These are phyloP conservation scores for Numenius arquata DNA, from an alignment of 2,113 vertebrate species.

Conservation along the genomic window DNA sequence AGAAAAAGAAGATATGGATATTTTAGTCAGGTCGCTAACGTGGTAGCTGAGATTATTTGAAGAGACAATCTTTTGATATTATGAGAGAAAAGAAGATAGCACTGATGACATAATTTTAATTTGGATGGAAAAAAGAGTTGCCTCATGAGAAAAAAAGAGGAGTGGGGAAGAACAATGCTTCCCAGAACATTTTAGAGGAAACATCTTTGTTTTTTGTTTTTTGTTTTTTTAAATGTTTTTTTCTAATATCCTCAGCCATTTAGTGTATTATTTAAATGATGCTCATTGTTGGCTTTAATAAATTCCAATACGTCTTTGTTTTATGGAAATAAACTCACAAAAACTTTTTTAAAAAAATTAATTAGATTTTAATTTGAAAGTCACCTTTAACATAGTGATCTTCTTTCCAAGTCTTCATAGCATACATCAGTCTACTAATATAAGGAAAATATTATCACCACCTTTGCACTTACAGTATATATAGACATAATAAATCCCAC, in stretches of 20 bases:
- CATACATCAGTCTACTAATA: not conserved
- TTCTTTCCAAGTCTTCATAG: not conserved
- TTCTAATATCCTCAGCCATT: not conserved
- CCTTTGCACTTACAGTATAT: not conserved
- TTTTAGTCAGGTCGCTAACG: not conserved
- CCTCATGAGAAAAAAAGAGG: fast-evolving
- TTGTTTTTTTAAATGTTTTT: not conserved
- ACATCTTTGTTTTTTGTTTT: fast-evolving
- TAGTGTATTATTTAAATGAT: not conserved
- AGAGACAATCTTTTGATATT: not conserved
- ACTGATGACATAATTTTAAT: not conserved
- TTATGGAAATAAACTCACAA: not conserved
- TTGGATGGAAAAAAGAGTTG: not conserved
- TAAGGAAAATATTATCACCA: not conserved
- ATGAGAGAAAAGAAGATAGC: not conserved
- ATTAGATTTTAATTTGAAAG: not conserved
- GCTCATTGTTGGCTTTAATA: not conserved
- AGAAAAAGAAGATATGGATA: not conserved
- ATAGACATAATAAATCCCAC: not conserved
- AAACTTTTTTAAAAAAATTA: not conserved
- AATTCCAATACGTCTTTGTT: not conserved
- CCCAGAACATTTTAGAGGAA: not conserved
- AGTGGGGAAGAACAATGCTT: fast-evolving
- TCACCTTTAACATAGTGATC: not conserved
- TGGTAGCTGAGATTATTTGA: not conserved